phyloP scores from a whole-genome alignment of 1,140 invertebrate genomes.

The Glomeris maerens region DNA sequence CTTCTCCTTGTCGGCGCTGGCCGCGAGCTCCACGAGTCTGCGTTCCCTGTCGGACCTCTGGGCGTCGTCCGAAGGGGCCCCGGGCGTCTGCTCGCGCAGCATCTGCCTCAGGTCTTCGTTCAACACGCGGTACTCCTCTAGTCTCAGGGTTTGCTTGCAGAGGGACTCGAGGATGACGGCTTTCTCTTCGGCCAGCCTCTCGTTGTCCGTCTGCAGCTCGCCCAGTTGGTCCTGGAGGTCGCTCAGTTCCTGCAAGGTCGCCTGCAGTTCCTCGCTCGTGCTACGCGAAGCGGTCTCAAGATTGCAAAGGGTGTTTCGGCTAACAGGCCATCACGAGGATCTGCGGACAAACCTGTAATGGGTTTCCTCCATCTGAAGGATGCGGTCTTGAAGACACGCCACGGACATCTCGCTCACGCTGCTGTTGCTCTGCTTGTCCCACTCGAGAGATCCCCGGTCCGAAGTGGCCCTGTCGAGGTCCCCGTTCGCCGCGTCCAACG shows the following conservation, averaged over 20 bases:
- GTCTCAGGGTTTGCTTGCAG: slow-evolving; percentile 75
- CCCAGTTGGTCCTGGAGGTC: slow-evolving; percentile 70
- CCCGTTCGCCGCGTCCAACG: background rate
- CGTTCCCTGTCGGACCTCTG: too few relatives aligned
- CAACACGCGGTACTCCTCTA: slow-evolving; percentile 49
- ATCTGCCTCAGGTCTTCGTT: slow-evolving; percentile 31
- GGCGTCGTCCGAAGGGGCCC: too few relatives aligned
- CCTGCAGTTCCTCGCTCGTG: slow-evolving; percentile 90
- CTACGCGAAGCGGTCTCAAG: too few relatives aligned
- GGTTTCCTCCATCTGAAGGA: slow-evolving; percentile 77
- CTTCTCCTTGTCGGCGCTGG: slow-evolving; percentile 51
- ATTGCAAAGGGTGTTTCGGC: too few relatives aligned
- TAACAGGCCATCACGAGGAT: too few relatives aligned
- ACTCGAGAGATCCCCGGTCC: slow-evolving; percentile 36
- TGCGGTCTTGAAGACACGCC: slow-evolving; percentile 79
- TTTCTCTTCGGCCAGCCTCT: slow-evolving; percentile 72
- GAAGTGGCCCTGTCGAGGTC: background rate
- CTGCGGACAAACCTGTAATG: slow-evolving; percentile 55
- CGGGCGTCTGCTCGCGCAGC: slow-evolving; percentile 18
- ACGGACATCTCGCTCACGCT: slow-evolving; percentile 78
- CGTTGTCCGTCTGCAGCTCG: slow-evolving; percentile 74
- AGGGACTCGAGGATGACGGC: slow-evolving; percentile 75
- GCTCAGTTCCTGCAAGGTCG: slow-evolving; percentile 78
- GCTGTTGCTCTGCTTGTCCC: slow-evolving; percentile 70
- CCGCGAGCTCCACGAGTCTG: too few relatives aligned